Percentiles rank a stretch among this genome's conserved stretches.
Conservation (phyloP, 2,888 invertebrate species). For the Drosophila neoperkinsi region DNA sequence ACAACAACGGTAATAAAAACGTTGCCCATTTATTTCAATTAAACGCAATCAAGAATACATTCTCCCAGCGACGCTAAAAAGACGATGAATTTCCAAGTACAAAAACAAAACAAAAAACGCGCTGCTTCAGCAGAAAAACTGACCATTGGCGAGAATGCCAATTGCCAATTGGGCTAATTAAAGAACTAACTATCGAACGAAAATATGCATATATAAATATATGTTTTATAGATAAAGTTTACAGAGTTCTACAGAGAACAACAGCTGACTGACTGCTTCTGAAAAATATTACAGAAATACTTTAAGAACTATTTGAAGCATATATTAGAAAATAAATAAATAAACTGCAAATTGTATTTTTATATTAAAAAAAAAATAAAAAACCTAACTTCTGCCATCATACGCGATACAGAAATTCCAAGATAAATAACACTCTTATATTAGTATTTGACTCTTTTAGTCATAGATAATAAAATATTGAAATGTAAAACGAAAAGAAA, state of each 20-base stretch:
- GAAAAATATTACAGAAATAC: background rate
- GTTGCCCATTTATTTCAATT: slow-evolving; percentile 82
- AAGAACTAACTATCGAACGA: slow-evolving; percentile 6
- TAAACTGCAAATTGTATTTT: background rate
- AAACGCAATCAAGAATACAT: slow-evolving; percentile 81
- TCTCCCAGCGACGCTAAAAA: slow-evolving; percentile 36
- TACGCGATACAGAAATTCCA: background rate
- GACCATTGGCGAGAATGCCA: slow-evolving; percentile 29
- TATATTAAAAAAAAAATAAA: background rate
- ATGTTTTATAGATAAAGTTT: background rate
- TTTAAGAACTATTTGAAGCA: background rate
- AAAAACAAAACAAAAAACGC: slow-evolving; percentile 1
- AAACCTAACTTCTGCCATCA: rapidly evolving
- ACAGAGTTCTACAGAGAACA: background rate
- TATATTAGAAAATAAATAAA: background rate
- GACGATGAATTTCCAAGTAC: slow-evolving; percentile 35
- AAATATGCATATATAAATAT: background rate
- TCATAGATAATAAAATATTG: background rate
- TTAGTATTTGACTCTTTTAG: background rate
- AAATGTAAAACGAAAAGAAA: background rate
- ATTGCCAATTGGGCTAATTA: slow-evolving; percentile 35
- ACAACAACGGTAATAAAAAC: slow-evolving; percentile 54
- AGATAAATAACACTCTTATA: background rate
- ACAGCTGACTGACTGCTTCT: background rate
- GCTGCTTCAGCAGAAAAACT: slow-evolving; percentile 35